A percentile compares a stretch with the other conserved stretches of the same genome.
Conservation (phyloP, 2,113 vertebrate species). For the Solea senegalensis region DNA sequence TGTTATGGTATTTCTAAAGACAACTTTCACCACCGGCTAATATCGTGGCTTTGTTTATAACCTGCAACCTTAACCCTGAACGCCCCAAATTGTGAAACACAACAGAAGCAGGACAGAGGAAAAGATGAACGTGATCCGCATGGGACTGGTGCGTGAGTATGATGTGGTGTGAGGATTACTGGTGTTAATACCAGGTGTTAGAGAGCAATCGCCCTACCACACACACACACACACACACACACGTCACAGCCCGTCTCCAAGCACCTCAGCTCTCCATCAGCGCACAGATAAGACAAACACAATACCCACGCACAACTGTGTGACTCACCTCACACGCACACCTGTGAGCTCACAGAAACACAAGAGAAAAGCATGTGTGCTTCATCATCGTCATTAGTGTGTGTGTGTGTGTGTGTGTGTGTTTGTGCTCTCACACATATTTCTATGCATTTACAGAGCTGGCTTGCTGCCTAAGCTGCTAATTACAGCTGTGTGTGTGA, state of each 20-base stretch:
- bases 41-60: too few relatives aligned
- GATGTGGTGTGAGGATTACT: slow-evolving; percentile 77
- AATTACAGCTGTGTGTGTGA: slow-evolving; percentile 80
- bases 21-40: too few relatives aligned
- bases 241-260: slow-evolving; percentile 71
- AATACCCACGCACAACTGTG: slow-evolving; percentile 60
- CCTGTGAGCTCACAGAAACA: slow-evolving; percentile 28
- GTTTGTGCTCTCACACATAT: slow-evolving; percentile 55
- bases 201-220: slow-evolving; percentile 68
- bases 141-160: slow-evolving; percentile 75
- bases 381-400: neutral
- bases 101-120: slow-evolving; percentile 13
- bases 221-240: slow-evolving; percentile 42
- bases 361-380: slow-evolving; percentile 24
- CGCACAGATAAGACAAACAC: slow-evolving; percentile 75
- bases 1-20: too few relatives aligned
- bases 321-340: slow-evolving; percentile 68
- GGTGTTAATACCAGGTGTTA: slow-evolving; percentile 79
- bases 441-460: slow-evolving; percentile 59
- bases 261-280: slow-evolving; percentile 71
- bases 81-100: too few relatives aligned
- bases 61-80: too few relatives aligned
- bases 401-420: neutral
- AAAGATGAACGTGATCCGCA: slow-evolving; percentile 52
- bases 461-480: slow-evolving; percentile 80